Base-by-base conservation (phyloP, 64 coral and sea anemone species). In the Pachyseris speciosa region DNA sequence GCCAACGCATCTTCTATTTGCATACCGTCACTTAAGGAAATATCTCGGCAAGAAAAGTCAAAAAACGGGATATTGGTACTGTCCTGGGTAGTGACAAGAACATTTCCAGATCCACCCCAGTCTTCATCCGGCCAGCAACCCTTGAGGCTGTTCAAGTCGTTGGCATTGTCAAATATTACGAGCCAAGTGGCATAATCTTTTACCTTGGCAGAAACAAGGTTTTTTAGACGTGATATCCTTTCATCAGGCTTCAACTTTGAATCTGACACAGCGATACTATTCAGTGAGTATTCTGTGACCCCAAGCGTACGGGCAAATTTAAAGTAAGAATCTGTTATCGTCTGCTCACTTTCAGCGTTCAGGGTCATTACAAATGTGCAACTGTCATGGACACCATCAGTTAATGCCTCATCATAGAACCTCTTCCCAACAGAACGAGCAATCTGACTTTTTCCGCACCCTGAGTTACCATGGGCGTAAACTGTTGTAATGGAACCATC, bases 141-240 rank as follows among this genome's bases (percentile, higher is more conserved):
- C 22, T 9, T 27, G 10, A 74, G n/a, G 39, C 40, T 74, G 20
- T 27, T 40, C n/a, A 42, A 12, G 2, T 74, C 70, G 8, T 74
- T 39, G 12, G 22, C 40, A 44, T 74, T n/a, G n/a, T n/a, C n/a
- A n/a, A n/a, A n/a, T n/a, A n/a, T n/a, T n/a, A n/a, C n/a, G n/a
- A n/a, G n/a, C 90, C 90, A 92, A 0, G 89, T 84, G 1, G 67
- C 72, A 45, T 85, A 92, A 3, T 85, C 28, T 7, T 44, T n/a
- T 22, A 79, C 72, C 16, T 79, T 41, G 63, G 72, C 41, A 44
- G 50, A 78, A 34, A 89, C 87, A 5, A 89, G 87, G 25, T 72
- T 89, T 43, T 45, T 89, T 42, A 89, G 67, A 25, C 55, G 66
- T 7, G 73, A 27, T 37, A 89, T 41, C 33, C 78, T 89, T 16